Conservation (phyloP, 2,888 invertebrate species). For the Cryptocheilus praepositus region DNA sequence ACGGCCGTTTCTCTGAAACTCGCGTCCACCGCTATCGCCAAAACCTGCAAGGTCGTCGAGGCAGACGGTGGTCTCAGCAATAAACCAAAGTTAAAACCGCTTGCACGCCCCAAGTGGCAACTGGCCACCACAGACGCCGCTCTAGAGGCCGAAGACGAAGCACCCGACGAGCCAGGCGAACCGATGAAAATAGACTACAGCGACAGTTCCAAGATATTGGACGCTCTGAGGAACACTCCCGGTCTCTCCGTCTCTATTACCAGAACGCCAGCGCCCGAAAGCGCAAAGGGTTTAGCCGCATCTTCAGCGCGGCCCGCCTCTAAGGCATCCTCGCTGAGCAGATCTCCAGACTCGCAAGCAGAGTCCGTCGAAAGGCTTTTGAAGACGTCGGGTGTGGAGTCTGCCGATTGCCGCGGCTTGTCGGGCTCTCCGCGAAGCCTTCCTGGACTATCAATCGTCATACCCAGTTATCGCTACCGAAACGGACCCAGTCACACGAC, state of each 20-base stretch:
- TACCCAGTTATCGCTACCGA: conserved; percentile 57
- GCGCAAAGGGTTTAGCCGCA: conserved; percentile 25
- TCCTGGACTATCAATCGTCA: conserved; percentile 59
- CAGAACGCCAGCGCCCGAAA: conserved; percentile 51
- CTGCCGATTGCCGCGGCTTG: conserved; percentile 24
- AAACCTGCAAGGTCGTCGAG: conserved; percentile 43
- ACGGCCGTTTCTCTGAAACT: conserved; percentile 24
- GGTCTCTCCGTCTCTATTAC: conserved; percentile 68
- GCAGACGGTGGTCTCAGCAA: conserved; percentile 44
- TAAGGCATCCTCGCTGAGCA: conserved; percentile 55
- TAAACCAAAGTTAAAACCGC: conserved; percentile 26
- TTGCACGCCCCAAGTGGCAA: conserved; percentile 30
- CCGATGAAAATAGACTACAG: conserved; percentile 49
- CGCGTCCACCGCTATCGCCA: neutral
- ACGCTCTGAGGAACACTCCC: conserved; percentile 67
- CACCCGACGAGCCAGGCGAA: conserved; percentile 49
- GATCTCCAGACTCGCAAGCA: conserved; percentile 64
- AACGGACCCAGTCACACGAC: conserved; percentile 21
- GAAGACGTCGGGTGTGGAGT: conserved; percentile 30
- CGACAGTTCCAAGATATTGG: conserved; percentile 66
- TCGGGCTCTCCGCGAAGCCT: conserved; percentile 42
- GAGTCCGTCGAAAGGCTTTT: conserved; percentile 53
- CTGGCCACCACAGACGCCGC: conserved; percentile 4
- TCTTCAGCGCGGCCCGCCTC: conserved; percentile 37
- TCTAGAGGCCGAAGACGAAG: conserved; percentile 42